Base-by-base conservation (phyloP, 1,140 invertebrate species). In the Battus philenor region DNA sequence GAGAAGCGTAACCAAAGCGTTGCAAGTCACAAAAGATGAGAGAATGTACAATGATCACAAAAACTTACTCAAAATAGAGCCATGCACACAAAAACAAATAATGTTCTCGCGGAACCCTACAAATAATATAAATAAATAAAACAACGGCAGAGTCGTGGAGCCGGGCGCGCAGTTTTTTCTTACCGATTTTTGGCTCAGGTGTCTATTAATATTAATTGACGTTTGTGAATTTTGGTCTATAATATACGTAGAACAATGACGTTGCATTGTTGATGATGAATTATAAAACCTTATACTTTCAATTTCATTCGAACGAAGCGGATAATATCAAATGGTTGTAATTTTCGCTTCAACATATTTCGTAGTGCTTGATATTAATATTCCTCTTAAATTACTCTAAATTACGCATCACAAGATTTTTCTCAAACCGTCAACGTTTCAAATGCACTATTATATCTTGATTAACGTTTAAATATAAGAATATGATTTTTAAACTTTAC, bases 151-250 rank as follows among this genome's bases (percentile, higher is more conserved):
- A 53, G 34, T 29, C 47, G 54, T 44, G 24, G 34, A 38, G 57
- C 46, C 54, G 46, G 53, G 24, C 51, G 55, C 62, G 67, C 56
- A 54, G 56, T 64, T 74, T 76, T 76, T 81, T 70, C 45, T 51
- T 36, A 47, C 44, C 55, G 48, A 57, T 53, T 73, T 78, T 80
- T 68, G 59, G 65, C 65, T 72, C 61, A 68, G 69, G 69, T 77
- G 74, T 83, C 76, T 83, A 83, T 83, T 80, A 83, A 80, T 83
- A 83, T 80, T 83, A 83, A 83, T 83, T 80, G 78, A 71, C 68
- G 68, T 76, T 76, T 54, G 71, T 69, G 68, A 78, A 81, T 75
- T 72, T 66, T 68, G 50, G 56, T 49, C 57, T 68, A 60, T 60
- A 64, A 62, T 59, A 61, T 77, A 78, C 76, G 62, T 51, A 70